Evolutionary conservation across 2,113 vertebrate genomes (phyloP).

Genomic region (Proteles cristata): DNA sequence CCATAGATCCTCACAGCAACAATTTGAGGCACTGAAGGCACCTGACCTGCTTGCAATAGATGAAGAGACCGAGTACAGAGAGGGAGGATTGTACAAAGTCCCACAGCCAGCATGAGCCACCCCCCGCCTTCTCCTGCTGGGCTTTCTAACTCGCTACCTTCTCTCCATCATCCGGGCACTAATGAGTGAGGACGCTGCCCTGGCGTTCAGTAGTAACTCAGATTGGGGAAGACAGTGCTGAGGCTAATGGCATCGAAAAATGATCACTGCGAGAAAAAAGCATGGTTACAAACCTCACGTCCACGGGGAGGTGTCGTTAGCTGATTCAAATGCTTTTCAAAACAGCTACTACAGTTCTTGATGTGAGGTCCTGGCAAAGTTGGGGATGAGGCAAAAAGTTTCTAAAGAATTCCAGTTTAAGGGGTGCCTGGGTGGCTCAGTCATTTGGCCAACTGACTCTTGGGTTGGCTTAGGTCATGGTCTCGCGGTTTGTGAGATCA

Average conservation of each 20-base stretch:
- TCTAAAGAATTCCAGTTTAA: neutral
- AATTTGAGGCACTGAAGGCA: neutral
- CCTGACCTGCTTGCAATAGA: too few relatives aligned
- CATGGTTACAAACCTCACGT: neutral
- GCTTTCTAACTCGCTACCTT: neutral
- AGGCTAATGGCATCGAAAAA: neutral
- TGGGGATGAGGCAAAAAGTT: neutral
- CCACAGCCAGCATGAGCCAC: neutral
- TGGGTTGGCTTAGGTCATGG: too few relatives aligned
- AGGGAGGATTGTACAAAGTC: neutral
- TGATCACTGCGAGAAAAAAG: neutral
- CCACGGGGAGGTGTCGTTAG: neutral
- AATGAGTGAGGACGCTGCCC: neutral
- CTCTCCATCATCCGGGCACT: neutral
- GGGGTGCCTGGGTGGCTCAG: neutral
- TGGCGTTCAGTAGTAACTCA: neutral
- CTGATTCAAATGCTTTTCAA: neutral
- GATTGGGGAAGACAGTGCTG: neutral
- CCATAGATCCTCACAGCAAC: neutral
- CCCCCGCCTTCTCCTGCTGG: too few relatives aligned
- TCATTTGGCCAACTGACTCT: too few relatives aligned
- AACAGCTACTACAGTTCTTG: neutral
- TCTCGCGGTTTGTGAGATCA: too few relatives aligned
- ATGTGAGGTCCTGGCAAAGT: neutral
- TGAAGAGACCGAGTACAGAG: neutral